Evolutionary conservation across 2,797 vertebrate genomes (phyloP).

Genomic region (Pagetopsis macropterus): DNA sequence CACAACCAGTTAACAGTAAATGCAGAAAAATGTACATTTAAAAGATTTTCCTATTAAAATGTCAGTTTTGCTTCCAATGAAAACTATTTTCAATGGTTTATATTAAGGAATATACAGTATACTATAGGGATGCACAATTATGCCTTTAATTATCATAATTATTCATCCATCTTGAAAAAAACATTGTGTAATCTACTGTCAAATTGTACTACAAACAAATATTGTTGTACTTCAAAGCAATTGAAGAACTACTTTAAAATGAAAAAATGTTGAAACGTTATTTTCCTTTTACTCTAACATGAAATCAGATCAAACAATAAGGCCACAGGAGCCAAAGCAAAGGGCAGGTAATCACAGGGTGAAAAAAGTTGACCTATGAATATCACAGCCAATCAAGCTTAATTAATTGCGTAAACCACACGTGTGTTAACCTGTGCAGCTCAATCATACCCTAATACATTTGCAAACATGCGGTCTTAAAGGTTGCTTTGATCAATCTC

Average conservation of each 20-base stretch:
- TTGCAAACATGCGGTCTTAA: background rate
- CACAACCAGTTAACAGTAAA: conserved; percentile 25
- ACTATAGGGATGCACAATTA: background rate
- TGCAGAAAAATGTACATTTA: background rate
- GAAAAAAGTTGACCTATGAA: conserved; percentile 15
- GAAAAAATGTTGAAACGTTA: background rate
- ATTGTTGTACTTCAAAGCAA: background rate
- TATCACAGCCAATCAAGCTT: conserved; percentile 10
- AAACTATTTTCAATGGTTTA: background rate
- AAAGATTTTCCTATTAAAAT: background rate
- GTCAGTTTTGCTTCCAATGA: conserved; percentile 10
- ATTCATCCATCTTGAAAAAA: conserved; percentile 7
- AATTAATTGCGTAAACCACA: conserved; percentile 1
- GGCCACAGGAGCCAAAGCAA: background rate
- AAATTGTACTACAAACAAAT: background rate
- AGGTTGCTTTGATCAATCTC: background rate
- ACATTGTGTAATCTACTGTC: background rate
- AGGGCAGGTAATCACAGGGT: background rate
- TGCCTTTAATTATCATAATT: background rate
- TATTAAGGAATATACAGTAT: background rate
- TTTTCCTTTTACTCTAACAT: background rate
- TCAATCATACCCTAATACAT: background rate
- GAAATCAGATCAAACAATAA: background rate
- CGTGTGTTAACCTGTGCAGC: background rate
- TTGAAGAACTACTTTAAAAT: background rate